phyloP scores from a whole-genome alignment of 2,888 invertebrate species.

The Itoplectis maculator region DNA sequence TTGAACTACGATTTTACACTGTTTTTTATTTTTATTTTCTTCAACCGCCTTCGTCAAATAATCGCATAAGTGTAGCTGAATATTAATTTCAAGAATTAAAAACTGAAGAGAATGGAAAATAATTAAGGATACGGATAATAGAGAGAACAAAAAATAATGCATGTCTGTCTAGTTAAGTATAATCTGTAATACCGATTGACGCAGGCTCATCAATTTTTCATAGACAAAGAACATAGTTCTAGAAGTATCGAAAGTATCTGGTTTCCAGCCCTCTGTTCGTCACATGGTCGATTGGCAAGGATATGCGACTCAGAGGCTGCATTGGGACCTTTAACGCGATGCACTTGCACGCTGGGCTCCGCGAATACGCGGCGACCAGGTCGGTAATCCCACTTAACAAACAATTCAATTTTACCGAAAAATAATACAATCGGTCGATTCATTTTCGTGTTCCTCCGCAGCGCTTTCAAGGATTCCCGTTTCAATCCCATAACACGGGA shows the following conservation, averaged over 20 bases:
- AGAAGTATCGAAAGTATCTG: slow-evolving; percentile 72
- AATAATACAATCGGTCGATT: not conserved
- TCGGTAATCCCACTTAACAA: slow-evolving; percentile 75
- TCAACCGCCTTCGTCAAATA: no score
- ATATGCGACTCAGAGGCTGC: slow-evolving; percentile 97
- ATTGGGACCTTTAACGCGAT: slow-evolving; percentile 99
- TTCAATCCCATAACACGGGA: slow-evolving; percentile 98
- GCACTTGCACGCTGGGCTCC: slow-evolving; percentile 96
- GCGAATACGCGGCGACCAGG: slow-evolving; percentile 98
- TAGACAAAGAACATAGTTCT: slow-evolving; percentile 75
- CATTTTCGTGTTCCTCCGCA: slow-evolving; percentile 81
- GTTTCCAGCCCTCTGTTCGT: slow-evolving; percentile 97
- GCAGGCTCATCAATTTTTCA: slow-evolving; percentile 62
- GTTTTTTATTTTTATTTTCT: no score
- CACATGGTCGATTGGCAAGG: slow-evolving; percentile 99
- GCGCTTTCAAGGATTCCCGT: slow-evolving; percentile 98
- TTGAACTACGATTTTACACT: no score
- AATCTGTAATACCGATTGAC: slow-evolving; percentile 44
- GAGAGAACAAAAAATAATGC: not conserved
- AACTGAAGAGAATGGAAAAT: not conserved
- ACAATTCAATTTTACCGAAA: not conserved
- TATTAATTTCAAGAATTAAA: no score
- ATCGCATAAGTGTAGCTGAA: no score
- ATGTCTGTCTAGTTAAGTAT: slow-evolving; percentile 7
- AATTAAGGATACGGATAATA: not conserved